Evolutionary conservation across 2,888 invertebrate genomes (phyloP).

Genomic region (Trimorus sp.): DNA sequence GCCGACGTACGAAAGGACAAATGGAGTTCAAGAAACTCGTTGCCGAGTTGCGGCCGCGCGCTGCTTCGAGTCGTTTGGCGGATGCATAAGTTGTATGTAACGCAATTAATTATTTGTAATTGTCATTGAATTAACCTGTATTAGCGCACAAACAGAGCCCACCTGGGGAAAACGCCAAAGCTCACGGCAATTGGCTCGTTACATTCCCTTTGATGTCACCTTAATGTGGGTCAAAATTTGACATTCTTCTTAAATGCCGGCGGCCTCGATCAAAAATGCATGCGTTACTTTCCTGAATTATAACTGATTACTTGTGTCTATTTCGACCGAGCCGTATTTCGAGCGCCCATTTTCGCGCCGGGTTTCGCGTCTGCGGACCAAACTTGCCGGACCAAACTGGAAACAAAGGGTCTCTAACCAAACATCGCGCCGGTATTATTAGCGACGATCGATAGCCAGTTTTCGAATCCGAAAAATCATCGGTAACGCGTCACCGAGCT

Average conservation of each 20-base stretch:
- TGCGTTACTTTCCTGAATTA: slow-evolving; percentile 57
- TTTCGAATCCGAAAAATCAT: neutral
- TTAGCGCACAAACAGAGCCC: neutral
- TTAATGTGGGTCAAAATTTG: slow-evolving; percentile 62
- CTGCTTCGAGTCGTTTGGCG: neutral
- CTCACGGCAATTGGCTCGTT: slow-evolving; percentile 34
- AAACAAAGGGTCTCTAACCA: slow-evolving; percentile 11
- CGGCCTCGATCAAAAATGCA: slow-evolving; percentile 58
- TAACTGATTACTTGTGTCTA: slow-evolving; percentile 46
- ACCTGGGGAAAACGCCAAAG: neutral
- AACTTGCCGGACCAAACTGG: slow-evolving; percentile 1
- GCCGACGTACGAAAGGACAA: neutral
- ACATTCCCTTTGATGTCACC: slow-evolving; percentile 58
- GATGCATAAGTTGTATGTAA: neutral
- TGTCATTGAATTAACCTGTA: neutral
- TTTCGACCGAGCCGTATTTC: slow-evolving; percentile 46
- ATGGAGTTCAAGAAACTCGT: too few relatives aligned
- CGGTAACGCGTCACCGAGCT: too few relatives aligned
- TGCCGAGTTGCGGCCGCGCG: too few relatives aligned
- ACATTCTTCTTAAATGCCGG: slow-evolving; percentile 59
- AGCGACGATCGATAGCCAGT: slow-evolving; percentile 1
- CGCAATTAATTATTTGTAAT: slow-evolving; percentile 1
- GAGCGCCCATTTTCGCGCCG: slow-evolving; percentile 26
- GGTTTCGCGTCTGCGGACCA: neutral
- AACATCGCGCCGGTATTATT: slow-evolving; percentile 1